These are phyloP conservation scores for Philaethria dido DNA, from an alignment of 2,888 invertebrate genomes.

Conservation along the genomic window DNA sequence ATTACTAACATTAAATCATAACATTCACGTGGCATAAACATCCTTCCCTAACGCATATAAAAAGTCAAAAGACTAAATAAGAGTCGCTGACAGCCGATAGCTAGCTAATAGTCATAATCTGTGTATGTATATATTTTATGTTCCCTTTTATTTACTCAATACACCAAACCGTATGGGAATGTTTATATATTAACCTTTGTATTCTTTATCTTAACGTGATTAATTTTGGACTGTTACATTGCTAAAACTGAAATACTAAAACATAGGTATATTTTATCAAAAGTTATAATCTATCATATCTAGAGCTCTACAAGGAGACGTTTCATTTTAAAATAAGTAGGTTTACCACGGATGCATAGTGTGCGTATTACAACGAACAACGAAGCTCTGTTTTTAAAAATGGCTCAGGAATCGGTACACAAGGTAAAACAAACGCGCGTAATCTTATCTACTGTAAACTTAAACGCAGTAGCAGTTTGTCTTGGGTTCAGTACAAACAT, in stretches of 20 bases:
- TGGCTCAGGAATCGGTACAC: conserved; percentile 75
- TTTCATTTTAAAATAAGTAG: conserved; percentile 37
- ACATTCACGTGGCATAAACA: conserved; percentile 78
- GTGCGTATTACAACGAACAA: conserved; percentile 70
- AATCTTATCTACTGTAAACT: conserved; percentile 82
- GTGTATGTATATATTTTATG: conserved; percentile 66
- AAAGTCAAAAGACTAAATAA: conserved; percentile 71
- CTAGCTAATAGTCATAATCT: conserved; percentile 78
- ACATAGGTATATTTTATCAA: conserved; percentile 19
- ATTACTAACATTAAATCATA: conserved; percentile 81
- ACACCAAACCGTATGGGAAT: conserved; percentile 71
- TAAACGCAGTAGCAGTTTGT: conserved; percentile 82
- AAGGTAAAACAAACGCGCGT: conserved; percentile 77
- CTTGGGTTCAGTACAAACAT: conserved; percentile 80
- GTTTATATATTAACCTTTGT: conserved; percentile 67
- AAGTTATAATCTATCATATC: conserved; percentile 5
- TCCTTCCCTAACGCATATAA: conserved; percentile 69
- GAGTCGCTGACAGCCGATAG: conserved; percentile 74
- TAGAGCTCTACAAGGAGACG: conserved; percentile 19
- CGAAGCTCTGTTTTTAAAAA: conserved; percentile 76
- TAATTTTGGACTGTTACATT: conserved; percentile 2
- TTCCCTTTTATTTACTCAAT: conserved; percentile 66
- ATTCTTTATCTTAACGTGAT: conserved; percentile 43
- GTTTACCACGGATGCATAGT: conserved; percentile 58
- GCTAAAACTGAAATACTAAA: conserved; percentile 15